Percentiles rank a stretch among this genome's conserved stretches.
These are phyloP conservation scores for Embidobia sp. DNA, from an alignment of 2,888 invertebrate species.

Conservation along the genomic window DNA sequence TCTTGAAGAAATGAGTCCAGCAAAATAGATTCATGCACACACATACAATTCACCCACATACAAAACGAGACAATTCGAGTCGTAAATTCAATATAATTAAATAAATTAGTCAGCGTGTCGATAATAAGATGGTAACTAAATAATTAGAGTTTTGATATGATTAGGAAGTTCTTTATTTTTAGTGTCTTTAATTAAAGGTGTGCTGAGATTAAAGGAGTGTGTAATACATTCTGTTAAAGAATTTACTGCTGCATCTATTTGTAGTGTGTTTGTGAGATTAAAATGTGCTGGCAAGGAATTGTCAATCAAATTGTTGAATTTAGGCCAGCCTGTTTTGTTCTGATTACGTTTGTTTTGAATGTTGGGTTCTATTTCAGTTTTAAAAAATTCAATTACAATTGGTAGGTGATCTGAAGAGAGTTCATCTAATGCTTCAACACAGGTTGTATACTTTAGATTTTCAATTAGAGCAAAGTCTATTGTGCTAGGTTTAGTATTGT, in stretches of 20 bases:
- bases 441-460: background rate
- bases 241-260: background rate
- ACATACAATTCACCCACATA: no score
- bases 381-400: background rate
- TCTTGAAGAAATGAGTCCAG: no score
- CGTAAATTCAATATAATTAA: no score
- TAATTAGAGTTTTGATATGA: background rate
- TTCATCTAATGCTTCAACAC: background rate
- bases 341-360: no score
- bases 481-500: no score
- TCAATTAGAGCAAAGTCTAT: background rate
- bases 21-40: no score
- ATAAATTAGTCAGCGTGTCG: no score
- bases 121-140: no score
- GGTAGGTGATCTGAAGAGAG: background rate
- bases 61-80: no score
- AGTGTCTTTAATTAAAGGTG: background rate
- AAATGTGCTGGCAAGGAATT: background rate
- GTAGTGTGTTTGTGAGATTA: background rate
- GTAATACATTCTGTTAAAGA: background rate
- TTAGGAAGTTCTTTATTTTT: background rate
- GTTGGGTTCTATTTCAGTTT: no score
- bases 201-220: background rate
- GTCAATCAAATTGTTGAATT: no score
- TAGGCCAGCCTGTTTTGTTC: no score